A percentile compares a stretch with the other conserved stretches of the same genome.
Conservation (phyloP, 2,888 invertebrate species). For the Pharmacophagus antenor region DNA sequence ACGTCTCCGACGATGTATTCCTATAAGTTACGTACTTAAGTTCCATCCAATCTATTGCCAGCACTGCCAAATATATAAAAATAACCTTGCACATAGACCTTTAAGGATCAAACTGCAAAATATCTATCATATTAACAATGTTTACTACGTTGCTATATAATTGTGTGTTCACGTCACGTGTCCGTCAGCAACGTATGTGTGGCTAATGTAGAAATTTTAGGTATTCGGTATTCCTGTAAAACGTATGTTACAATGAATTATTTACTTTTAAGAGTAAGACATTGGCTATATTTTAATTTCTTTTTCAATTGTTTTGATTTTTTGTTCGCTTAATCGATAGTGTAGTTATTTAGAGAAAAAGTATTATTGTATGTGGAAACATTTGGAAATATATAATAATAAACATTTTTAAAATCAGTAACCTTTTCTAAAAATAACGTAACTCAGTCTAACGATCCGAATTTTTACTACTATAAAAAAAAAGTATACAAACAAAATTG, state of each 20-base stretch:
- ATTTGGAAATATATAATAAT: background rate
- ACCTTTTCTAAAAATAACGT: too few species aligned
- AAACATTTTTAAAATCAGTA: background rate
- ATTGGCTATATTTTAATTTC: background rate
- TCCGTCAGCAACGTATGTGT: background rate
- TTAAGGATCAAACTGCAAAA: background rate
- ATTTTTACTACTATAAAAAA: too few species aligned
- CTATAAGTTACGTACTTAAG: slow-evolving; percentile 38
- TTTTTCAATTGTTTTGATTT: slow-evolving; percentile 20
- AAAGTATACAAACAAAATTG: too few species aligned
- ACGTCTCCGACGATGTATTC: slow-evolving; percentile 62
- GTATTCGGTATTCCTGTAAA: background rate
- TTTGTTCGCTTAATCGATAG: background rate
- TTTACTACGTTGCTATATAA: background rate
- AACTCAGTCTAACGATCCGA: too few species aligned
- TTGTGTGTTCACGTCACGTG: background rate
- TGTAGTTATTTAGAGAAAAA: background rate
- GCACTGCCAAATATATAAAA: background rate
- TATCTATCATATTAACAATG: background rate
- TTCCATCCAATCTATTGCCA: background rate
- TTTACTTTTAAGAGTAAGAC: background rate
- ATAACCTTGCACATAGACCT: background rate
- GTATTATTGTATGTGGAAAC: background rate
- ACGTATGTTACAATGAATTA: background rate
- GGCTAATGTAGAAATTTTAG: background rate